Conservation (phyloP, 1,140 invertebrate genomes). For the Drosophila azteca region DNA sequence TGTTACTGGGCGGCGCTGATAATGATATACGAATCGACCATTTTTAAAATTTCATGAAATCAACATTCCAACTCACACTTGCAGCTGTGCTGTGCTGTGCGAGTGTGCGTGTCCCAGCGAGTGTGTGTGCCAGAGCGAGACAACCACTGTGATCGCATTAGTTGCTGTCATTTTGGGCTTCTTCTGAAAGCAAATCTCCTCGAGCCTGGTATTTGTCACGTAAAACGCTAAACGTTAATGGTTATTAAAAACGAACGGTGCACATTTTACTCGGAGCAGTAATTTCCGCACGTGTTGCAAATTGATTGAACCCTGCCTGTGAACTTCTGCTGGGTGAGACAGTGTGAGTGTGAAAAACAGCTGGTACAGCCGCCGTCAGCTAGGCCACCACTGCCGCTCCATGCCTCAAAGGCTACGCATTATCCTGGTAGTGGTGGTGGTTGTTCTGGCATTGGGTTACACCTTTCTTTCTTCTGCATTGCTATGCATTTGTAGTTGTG, state of each 20-base stretch:
- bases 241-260: conserved; percentile 28
- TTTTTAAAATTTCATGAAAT: conserved; percentile 82
- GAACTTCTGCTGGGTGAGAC: too few relatives aligned
- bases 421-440: conserved; percentile 56
- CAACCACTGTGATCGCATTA: conserved; percentile 62
- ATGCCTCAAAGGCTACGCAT: conserved; percentile 30
- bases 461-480: conserved; percentile 54
- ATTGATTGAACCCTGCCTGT: conserved; percentile 30
- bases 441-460: conserved; percentile 57
- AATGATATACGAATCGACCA: conserved; percentile 79
- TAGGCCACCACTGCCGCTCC: conserved; percentile 2
- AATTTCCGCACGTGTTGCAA: conserved; percentile 42
- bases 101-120: conserved; percentile 29
- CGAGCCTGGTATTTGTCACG: conserved; percentile 61
- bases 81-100: conserved; percentile 6
- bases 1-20: conserved; percentile 35
- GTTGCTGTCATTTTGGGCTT: conserved; percentile 62
- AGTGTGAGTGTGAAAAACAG: conserved; percentile 56
- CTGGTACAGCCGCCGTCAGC: conserved; percentile 66
- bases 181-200: conserved; percentile 61
- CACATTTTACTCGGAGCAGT: conserved; percentile 6
- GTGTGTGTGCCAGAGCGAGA: conserved; percentile 54
- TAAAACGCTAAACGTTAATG: conserved; percentile 64
- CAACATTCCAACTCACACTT: conserved; percentile 77
- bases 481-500: conserved; percentile 64